Conservation (phyloP, 2,888 invertebrate genomes). For the Harpalus rufipes region DNA sequence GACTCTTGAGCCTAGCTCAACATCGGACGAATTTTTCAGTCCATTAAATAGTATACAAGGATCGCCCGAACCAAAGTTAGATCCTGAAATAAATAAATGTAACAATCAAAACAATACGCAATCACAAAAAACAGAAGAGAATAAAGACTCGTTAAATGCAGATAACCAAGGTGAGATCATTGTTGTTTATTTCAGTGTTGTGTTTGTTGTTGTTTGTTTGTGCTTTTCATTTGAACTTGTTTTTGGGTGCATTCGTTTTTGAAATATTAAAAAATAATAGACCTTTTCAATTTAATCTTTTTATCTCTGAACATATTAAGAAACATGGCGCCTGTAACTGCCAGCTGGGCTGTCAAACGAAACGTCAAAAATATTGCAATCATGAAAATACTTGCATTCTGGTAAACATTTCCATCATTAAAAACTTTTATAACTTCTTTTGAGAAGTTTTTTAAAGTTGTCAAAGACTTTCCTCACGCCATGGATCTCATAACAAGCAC, state of each 20-base stretch:
- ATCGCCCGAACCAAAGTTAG: conserved; percentile 53
- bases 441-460: too few species aligned
- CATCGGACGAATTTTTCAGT: conserved; percentile 59
- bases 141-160: conserved; percentile 38
- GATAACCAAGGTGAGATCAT: conserved; percentile 53
- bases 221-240: background rate
- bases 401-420: too few species aligned
- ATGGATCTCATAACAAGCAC: too few species aligned
- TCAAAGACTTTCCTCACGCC: too few species aligned
- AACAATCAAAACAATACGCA: conserved; percentile 30
- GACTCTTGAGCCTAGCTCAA: conserved; percentile 12
- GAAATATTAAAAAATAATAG: background rate
- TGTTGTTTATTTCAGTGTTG: background rate
- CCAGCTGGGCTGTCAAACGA: too few species aligned
- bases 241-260: background rate
- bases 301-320: too few species aligned
- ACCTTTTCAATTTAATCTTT: too few species aligned
- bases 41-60: conserved; percentile 56
- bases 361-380: too few species aligned
- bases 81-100: conserved; percentile 32
- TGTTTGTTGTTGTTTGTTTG: background rate
- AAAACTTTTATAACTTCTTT: too few species aligned
- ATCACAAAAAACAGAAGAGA: conserved; percentile 29
- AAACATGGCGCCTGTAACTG: too few species aligned
- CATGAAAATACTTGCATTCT: too few species aligned